A percentile compares a stretch with the other conserved stretches of the same genome.
Evolutionary conservation across 2,797 vertebrate genomes (phyloP).

Genomic region (Eulemur coronatus): DNA sequence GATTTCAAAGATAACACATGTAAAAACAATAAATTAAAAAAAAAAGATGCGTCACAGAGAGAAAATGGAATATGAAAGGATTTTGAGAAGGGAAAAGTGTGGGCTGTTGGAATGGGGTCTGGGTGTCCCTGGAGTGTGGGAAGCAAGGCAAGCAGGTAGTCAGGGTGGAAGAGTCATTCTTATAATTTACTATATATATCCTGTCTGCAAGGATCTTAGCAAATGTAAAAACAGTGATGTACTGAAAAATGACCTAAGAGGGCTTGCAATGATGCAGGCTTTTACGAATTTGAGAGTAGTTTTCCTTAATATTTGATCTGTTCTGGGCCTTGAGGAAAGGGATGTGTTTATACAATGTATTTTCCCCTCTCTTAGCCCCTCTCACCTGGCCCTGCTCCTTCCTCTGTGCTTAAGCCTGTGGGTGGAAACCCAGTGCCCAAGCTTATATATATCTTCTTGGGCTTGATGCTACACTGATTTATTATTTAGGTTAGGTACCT

Average conservation of each 20-base stretch:
- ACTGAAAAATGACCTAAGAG: background rate
- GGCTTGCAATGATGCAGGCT: background rate
- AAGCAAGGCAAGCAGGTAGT: background rate
- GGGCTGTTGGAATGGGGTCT: background rate
- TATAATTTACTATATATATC: background rate
- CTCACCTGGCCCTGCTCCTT: no score
- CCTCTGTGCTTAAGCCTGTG: background rate
- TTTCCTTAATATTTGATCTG: conserved; percentile 3
- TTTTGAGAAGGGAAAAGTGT: background rate
- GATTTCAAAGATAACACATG: background rate
- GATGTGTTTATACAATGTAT: background rate
- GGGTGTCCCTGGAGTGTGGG: background rate
- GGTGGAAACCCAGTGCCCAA: background rate
- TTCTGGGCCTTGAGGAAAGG: background rate
- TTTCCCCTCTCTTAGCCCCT: no score
- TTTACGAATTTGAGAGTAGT: background rate
- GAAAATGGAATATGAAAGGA: background rate
- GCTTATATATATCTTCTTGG: background rate
- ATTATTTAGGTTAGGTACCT: conserved; percentile 40
- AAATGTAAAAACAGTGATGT: background rate
- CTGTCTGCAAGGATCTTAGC: background rate
- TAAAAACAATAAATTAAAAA: background rate
- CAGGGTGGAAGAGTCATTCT: background rate
- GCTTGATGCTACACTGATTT: background rate
- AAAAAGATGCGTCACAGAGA: background rate